A percentile compares a stretch with the other conserved stretches of the same genome.
Evolutionary conservation across 2,888 invertebrate species (phyloP).

Genomic region (Heterodera filipjevi): DNA sequence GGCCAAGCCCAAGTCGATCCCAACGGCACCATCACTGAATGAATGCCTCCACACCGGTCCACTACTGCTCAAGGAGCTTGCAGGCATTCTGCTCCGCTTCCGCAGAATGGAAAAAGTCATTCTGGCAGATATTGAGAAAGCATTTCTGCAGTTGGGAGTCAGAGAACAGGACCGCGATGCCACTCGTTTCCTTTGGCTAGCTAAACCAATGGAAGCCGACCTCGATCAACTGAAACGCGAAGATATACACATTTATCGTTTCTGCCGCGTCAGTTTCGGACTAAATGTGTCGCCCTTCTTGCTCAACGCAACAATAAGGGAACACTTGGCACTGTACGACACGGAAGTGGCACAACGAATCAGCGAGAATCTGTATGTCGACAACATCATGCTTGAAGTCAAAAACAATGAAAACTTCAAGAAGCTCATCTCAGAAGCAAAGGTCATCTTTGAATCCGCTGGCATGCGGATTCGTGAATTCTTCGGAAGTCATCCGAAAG

Average conservation of each 20-base stretch:
- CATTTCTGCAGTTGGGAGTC: conserved; percentile 28
- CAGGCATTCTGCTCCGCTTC: conserved; percentile 26
- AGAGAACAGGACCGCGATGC: conserved; percentile 25
- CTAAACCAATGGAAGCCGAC: neutral
- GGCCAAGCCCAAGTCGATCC: neutral
- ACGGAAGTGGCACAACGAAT: neutral
- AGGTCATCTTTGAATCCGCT: conserved; percentile 1
- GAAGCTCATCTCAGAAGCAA: neutral
- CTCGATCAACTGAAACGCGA: neutral
- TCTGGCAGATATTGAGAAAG: conserved; percentile 22
- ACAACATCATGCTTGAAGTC: conserved; percentile 32
- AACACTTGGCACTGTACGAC: neutral
- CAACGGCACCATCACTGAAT: conserved; percentile 21
- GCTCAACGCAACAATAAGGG: conserved; percentile 5
- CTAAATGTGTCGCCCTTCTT: conserved; percentile 15
- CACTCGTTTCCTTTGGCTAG: conserved; percentile 31
- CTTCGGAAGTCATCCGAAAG: neutral
- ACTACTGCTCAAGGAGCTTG: conserved; percentile 13
- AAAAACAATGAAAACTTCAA: neutral
- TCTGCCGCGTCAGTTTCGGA: conserved; percentile 31
- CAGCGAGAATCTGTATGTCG: conserved; percentile 36
- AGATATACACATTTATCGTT: conserved; percentile 11
- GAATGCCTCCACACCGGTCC: conserved; percentile 28
- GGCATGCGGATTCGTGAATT: conserved; percentile 4
- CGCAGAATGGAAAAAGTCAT: neutral